Percentiles rank a stretch among this genome's conserved stretches.
phyloP scores from a whole-genome alignment of 2,888 invertebrate species.

The Mythimna albipuncta region DNA sequence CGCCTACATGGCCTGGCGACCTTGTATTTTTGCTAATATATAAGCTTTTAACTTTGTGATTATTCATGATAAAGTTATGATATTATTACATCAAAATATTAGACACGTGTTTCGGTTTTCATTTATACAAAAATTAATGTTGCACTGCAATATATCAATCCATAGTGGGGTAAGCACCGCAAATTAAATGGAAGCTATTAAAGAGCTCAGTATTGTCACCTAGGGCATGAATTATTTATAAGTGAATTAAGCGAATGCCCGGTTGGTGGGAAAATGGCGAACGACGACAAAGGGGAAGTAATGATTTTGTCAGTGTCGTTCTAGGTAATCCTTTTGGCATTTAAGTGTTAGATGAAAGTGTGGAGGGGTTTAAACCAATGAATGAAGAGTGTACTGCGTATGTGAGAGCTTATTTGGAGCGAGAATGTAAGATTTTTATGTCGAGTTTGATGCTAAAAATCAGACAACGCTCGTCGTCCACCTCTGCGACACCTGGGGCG shows the following conservation, averaged over 20 bases:
- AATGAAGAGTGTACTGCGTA: background rate
- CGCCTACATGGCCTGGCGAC: too few species aligned
- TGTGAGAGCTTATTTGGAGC: background rate
- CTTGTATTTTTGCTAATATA: too few species aligned
- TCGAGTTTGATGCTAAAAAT: background rate
- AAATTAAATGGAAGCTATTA: slow-evolving; percentile 71
- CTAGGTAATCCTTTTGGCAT: slow-evolving; percentile 57
- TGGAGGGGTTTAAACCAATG: background rate
- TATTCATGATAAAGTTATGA: too few species aligned
- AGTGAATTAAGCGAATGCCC: slow-evolving; percentile 60
- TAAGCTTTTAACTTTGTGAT: too few species aligned
- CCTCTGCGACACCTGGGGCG: too few species aligned
- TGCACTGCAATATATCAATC: slow-evolving; percentile 53
- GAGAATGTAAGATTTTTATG: too few species aligned
- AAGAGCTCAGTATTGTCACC: slow-evolving; percentile 71
- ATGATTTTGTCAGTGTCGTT: slow-evolving; percentile 55
- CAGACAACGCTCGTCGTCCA: too few species aligned
- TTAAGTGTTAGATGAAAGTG: slow-evolving; percentile 39
- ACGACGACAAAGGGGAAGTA: slow-evolving; percentile 51
- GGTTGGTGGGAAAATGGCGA: slow-evolving; percentile 59
- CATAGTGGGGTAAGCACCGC: slow-evolving; percentile 59
- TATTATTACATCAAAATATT: too few species aligned
- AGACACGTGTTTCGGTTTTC: too few species aligned
- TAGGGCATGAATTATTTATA: slow-evolving; percentile 78
- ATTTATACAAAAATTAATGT: too few species aligned